These are phyloP conservation scores for Amphipyra tragopoginis DNA, from an alignment of 2,888 invertebrate species.

Conservation along the genomic window DNA sequence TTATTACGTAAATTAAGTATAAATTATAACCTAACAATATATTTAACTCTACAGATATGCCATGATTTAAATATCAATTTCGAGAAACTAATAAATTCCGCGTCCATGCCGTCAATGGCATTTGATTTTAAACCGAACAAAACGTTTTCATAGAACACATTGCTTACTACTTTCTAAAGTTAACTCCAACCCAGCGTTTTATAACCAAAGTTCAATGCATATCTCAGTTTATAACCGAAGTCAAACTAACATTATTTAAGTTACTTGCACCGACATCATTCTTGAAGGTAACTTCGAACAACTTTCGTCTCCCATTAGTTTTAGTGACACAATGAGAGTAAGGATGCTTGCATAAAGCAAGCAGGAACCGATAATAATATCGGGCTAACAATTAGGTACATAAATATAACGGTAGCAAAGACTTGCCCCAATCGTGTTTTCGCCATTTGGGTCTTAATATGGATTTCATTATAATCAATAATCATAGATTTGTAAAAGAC, in stretches of 20 bases:
- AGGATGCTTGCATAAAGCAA: constrained; percentile 4
- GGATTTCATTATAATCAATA: too few relatives aligned
- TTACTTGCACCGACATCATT: constrained; percentile 22
- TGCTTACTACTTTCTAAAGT: background rate
- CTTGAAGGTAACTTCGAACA: constrained; percentile 13
- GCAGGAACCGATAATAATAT: too few relatives aligned
- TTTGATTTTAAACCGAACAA: background rate
- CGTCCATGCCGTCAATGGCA: background rate
- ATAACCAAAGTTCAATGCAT: constrained; percentile 25
- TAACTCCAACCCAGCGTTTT: constrained; percentile 10
- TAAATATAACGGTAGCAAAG: too few relatives aligned
- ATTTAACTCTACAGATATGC: too few relatives aligned
- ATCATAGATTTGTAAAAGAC: too few relatives aligned
- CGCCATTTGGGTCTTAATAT: too few relatives aligned
- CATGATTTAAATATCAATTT: background rate
- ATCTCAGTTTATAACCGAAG: constrained; percentile 30
- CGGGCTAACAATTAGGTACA: too few relatives aligned
- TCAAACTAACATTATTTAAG: constrained; percentile 25
- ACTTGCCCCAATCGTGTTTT: too few relatives aligned
- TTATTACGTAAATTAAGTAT: too few relatives aligned
- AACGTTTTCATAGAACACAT: constrained; percentile 3
- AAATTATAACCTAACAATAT: too few relatives aligned
- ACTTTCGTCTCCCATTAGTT: constrained; percentile 18
- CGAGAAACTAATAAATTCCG: background rate
- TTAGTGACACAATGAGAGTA: constrained; percentile 4